Base-by-base conservation (phyloP, 2,888 invertebrate species). In the Eumerus sabulonum region DNA sequence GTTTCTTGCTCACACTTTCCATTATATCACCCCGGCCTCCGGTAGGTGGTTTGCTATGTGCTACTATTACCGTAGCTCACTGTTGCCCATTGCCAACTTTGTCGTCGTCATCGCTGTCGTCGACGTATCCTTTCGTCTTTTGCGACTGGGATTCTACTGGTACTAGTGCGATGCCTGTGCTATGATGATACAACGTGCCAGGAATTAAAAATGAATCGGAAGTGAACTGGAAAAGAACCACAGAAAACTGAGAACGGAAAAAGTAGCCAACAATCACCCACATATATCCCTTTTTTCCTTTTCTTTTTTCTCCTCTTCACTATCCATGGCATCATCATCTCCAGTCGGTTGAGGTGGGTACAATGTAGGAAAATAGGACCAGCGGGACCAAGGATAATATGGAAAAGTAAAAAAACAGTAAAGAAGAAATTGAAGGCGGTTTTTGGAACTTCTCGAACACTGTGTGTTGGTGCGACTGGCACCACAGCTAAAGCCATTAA, bases 191-290 rank as follows among this genome's bases (percentile, higher is more conserved):
- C 73, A 63, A 67, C n/a, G 40, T 40, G 77, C 68, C 54, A 63
- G 48, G 73, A 77, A 77, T 77, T 67, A 77, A 77, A 77, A 77
- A 68, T 73, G 48, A 63, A 68, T 67, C 68, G 62, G 73, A 77
- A 77, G 73, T 73, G 73, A 77, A 73, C 67, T 68, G 67, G 53
- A 68, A 77, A 73, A 68, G 77, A 62, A 67, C 59, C 76, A 57
- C 76, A 60, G 7, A 51, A n/a, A 48, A 66, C 57, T 63, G 44
- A 27, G 27, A 67, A 73, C 63, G 63, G 66, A 45, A 77, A 73
- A 73, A 48, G 63, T 67, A 73, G 63, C 68, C 60, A 72, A 66
- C 66, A 77, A 67, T 72, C 73, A 73, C 47, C 57, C 47, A 73
- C 17, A 2, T 7, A 27, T n/a, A n/a, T n/a, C 27, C 27, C 27